Evolutionary conservation across 2,888 invertebrate species (phyloP).

Genomic region (Nemurella pictetii): DNA sequence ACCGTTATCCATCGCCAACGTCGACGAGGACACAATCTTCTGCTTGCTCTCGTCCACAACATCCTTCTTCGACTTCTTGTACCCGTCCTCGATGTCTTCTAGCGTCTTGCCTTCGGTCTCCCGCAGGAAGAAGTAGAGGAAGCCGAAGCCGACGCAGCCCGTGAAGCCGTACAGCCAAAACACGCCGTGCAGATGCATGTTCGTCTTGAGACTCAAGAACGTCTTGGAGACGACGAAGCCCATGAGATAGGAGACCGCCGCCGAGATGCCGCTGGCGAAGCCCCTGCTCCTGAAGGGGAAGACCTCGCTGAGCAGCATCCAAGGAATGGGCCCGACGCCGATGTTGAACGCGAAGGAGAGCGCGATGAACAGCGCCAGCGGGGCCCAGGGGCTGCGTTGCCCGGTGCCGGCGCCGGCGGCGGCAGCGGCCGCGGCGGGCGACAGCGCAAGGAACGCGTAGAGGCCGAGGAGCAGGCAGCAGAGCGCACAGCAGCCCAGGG

Average conservation of each 20-base stretch:
- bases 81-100: constrained; percentile 58
- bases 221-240: constrained; percentile 60
- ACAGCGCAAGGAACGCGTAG: constrained; percentile 51
- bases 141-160: constrained; percentile 55
- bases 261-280: constrained; percentile 58
- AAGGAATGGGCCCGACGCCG: constrained; percentile 55
- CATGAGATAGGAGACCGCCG: constrained; percentile 58
- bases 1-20: not conserved
- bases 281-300: constrained; percentile 55
- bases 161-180: constrained; percentile 57
- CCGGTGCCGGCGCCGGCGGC: too few relatives aligned
- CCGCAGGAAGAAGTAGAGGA: constrained; percentile 58
- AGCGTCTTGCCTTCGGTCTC: constrained; percentile 61
- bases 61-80: constrained; percentile 14
- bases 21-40: not conserved
- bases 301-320: constrained; percentile 61
- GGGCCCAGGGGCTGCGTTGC: constrained; percentile 43
- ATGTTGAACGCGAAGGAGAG: constrained; percentile 53
- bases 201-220: constrained; percentile 56
- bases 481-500: constrained; percentile 54
- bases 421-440: constrained; percentile 33
- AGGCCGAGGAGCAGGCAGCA: constrained; percentile 54
- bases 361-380: constrained; percentile 53
- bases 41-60: not conserved
- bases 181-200: constrained; percentile 55